These are phyloP conservation scores for Lochmaea capreae DNA, from an alignment of 2,888 invertebrate genomes.

Conservation along the genomic window DNA sequence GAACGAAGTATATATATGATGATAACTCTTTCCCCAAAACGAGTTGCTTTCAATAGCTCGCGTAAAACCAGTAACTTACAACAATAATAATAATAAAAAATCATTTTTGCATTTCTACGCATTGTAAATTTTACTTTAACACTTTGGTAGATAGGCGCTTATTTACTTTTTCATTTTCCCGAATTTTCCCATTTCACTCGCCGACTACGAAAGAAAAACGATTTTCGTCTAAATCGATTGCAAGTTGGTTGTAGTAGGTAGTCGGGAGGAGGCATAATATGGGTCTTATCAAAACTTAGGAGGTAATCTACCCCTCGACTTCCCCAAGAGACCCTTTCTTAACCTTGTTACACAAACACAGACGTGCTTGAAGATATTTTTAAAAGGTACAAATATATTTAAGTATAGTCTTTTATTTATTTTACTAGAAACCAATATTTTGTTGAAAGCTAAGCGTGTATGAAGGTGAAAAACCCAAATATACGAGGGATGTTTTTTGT, in stretches of 20 bases:
- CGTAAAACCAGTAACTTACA: no score
- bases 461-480: no score
- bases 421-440: no score
- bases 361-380: neutral
- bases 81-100: no score
- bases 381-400: no score
- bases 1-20: no score
- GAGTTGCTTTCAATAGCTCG: no score
- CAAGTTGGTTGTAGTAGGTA: neutral
- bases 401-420: no score
- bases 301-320: constrained; percentile 17
- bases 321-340: constrained; percentile 5
- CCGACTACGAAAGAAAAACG: neutral
- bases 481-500: no score
- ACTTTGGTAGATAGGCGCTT: constrained; percentile 13
- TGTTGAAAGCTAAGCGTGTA: no score
- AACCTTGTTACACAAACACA: constrained; percentile 14
- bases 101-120: neutral
- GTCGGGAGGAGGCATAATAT: constrained; percentile 20
- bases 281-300: constrained; percentile 23
- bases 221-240: constrained; percentile 20
- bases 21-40: no score
- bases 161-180: constrained; percentile 16
- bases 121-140: constrained; percentile 2
- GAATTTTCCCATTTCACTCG: constrained; percentile 9